Evolutionary conservation across 2,797 vertebrate species (phyloP), one percentile per base, ranked within the genome.

Genomic region (Silurus aristotelis): DNA sequence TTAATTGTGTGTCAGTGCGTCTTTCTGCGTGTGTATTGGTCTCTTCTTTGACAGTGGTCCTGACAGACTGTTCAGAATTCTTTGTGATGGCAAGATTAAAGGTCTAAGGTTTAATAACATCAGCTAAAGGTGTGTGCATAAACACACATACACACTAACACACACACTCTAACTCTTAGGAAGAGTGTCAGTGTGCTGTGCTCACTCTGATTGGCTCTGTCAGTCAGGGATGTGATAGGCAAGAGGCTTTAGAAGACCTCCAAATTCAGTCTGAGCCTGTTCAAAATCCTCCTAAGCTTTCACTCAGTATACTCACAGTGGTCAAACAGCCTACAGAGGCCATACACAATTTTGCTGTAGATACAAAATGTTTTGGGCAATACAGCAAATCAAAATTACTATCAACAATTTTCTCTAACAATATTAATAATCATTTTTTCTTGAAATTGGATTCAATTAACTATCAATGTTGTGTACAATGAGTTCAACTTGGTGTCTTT

Each of bases 61-160:
- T 88, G 87, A 87, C 87, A 87, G 86, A 86, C 87, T 77, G 52
- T 66, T 83, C 86, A 79, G 86, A 89, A 87, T 89, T 83, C 83
- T 82, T 87, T 48, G 66, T 87, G 89, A 88, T 88, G 86, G 87
- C 63, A 48, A 88, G 87, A 90, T 88, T 89, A 89, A 89, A 89
- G 89, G 89, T 86, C 89, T 77, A 83, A 71, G 87, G 88, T 90
- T 87, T 88, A 90, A 90, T 89, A 89, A 90, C 86, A 80, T 84
- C 78, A 81, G 76, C 82, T 48, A 83, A 43, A 27, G 82, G 77
- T 76, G 77, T 52, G 48, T 52, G 48, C 48, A 52, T 52, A 8
- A 60, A 73, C 55, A 83, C 25, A 71, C 56, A 15, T 67, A 77
- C 56, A 66, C 52, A 46, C 70, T 66, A 70, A 73, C 31, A 77